Conservation (phyloP, 1,140 invertebrate genomes). For the Papilio dardanus region DNA sequence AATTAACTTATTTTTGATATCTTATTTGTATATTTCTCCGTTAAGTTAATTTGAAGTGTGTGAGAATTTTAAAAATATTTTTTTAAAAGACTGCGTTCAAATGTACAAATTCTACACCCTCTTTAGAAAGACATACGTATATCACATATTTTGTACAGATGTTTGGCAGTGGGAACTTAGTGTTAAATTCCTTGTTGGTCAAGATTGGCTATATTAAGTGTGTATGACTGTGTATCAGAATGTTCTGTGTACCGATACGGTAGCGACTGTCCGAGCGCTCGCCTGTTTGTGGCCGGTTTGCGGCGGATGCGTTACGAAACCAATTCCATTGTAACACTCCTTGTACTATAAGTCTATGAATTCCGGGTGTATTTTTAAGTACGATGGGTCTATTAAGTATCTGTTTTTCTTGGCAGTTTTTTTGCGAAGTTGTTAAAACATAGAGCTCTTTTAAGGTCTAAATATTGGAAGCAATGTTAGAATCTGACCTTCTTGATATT, state of each 20-base stretch:
- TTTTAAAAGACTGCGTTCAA: no score
- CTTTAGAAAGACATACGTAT: no score
- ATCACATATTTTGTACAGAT: no score
- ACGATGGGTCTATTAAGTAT: neutral
- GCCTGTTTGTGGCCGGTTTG: conserved; percentile 63
- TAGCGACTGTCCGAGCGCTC: conserved; percentile 63
- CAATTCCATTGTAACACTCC: conserved; percentile 60
- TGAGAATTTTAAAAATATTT: no score
- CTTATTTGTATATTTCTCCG: no score
- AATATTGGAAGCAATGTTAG: neutral
- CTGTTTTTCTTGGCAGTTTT: neutral
- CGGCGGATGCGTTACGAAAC: conserved; percentile 65
- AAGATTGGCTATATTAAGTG: neutral
- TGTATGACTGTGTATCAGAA: neutral
- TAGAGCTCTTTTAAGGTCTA: neutral
- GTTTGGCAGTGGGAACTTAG: neutral
- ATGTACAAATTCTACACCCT: no score
- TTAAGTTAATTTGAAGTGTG: no score
- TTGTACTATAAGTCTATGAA: conserved; percentile 38
- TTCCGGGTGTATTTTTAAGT: neutral
- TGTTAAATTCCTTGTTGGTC: neutral
- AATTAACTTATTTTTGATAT: no score
- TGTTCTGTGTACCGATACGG: conserved; percentile 56
- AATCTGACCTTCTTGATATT: neutral
- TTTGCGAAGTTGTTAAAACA: neutral